A percentile compares a stretch with the other conserved stretches of the same genome.
phyloP scores from a whole-genome alignment of 2,888 invertebrate genomes.

The Yponomeuta malinellus region DNA sequence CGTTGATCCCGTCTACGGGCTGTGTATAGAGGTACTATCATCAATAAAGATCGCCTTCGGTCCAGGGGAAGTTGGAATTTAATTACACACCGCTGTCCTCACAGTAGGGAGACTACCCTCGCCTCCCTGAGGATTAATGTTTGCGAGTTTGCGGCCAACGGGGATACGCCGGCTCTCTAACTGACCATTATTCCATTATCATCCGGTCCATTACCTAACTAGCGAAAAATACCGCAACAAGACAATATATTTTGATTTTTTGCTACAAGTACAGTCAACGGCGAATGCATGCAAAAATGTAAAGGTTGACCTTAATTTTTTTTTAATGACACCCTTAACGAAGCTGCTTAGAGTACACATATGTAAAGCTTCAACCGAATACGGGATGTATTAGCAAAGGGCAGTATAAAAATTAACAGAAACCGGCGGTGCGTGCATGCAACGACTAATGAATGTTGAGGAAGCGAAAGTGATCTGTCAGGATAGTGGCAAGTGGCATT shows the following conservation, averaged over 20 bases:
- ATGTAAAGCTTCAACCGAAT: too few species aligned
- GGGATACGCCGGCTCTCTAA: slow-evolving; percentile 15
- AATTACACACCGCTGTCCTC: slow-evolving; percentile 55
- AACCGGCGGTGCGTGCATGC: too few species aligned
- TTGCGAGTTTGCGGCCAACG: slow-evolving; percentile 25
- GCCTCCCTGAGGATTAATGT: slow-evolving; percentile 32
- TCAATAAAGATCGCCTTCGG: slow-evolving; percentile 25
- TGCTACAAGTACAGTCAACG: too few species aligned
- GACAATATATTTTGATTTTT: too few species aligned
- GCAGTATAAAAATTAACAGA: too few species aligned
- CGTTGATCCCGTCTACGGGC: not conserved
- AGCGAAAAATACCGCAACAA: not conserved
- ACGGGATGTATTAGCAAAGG: too few species aligned
- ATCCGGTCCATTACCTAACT: not conserved
- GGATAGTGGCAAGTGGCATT: too few species aligned
- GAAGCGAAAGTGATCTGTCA: too few species aligned
- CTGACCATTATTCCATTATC: slow-evolving; percentile 1
- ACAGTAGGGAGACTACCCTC: slow-evolving; percentile 25
- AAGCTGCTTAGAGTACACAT: not conserved
- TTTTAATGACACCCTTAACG: not conserved
- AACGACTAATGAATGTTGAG: too few species aligned
- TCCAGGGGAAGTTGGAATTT: slow-evolving; percentile 44
- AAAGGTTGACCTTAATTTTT: too few species aligned
- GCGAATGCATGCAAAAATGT: too few species aligned
- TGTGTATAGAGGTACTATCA: slow-evolving; percentile 12